Conservation (phyloP, 2,888 invertebrate genomes). For the Cistogaster globosa region DNA sequence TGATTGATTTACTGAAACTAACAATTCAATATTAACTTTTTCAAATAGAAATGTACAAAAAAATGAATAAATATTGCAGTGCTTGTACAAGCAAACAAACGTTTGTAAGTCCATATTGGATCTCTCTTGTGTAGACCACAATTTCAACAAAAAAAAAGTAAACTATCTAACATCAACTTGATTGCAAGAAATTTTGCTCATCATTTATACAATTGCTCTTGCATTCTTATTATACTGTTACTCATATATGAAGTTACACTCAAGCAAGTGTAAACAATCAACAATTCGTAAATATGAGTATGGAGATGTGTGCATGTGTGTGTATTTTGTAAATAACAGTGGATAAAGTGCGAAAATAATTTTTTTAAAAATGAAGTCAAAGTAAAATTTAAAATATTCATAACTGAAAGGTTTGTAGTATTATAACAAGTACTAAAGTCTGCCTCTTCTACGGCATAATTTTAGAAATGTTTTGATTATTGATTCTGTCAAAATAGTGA, state of each 20-base stretch:
- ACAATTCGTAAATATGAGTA: neutral
- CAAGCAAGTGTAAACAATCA: neutral
- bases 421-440: too few species aligned
- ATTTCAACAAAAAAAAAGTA: neutral
- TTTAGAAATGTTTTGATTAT: too few species aligned
- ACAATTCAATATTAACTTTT: slow-evolving; percentile 22
- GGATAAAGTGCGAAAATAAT: neutral
- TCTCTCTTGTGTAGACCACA: slow-evolving; percentile 7
- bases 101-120: neutral
- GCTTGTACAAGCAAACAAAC: neutral
- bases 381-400: too few species aligned
- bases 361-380: too few species aligned
- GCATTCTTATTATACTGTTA: neutral
- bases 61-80: neutral
- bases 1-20: slow-evolving; percentile 41
- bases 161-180: neutral
- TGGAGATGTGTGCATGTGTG: neutral
- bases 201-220: neutral
- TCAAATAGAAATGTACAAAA: neutral
- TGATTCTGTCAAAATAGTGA: too few species aligned
- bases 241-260: neutral
- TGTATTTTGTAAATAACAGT: slow-evolving; percentile 5
- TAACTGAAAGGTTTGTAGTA: too few species aligned
- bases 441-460: too few species aligned
- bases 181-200: slow-evolving; percentile 3